Percentiles rank a stretch among this genome's conserved stretches.
Evolutionary conservation across 2,797 vertebrate genomes (phyloP).

Genomic region (Danio albolineatus): DNA sequence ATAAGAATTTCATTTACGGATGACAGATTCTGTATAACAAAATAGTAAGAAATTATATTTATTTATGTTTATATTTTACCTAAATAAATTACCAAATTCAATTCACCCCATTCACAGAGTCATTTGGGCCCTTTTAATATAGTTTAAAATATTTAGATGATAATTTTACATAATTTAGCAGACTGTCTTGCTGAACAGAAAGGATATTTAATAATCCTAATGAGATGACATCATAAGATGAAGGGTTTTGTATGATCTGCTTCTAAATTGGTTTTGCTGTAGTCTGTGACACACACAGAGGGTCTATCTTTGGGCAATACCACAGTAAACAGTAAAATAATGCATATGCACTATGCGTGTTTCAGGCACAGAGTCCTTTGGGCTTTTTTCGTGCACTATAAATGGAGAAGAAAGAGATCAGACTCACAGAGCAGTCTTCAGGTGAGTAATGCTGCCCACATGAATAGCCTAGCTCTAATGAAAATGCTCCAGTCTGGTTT

Average conservation of each 20-base stretch:
- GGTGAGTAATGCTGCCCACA: slow-evolving; percentile 77
- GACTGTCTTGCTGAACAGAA: background rate
- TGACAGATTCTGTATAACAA: background rate
- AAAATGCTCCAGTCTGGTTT: background rate
- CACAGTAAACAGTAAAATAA: slow-evolving; percentile 11
- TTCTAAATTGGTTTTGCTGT: slow-evolving; percentile 16
- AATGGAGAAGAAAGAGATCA: slow-evolving; percentile 95
- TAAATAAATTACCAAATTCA: slow-evolving; percentile 12
- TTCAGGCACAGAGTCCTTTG: slow-evolving; percentile 96
- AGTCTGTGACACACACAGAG: background rate
- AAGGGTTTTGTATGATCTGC: background rate
- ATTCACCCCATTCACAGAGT: background rate
- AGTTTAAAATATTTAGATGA: slow-evolving; percentile 25
- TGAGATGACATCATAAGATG: slow-evolving; percentile 35
- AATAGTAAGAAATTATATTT: background rate
- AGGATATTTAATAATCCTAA: slow-evolving; percentile 46
- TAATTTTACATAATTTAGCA: slow-evolving; percentile 36
- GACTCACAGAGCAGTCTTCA: slow-evolving; percentile 96
- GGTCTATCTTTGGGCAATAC: background rate
- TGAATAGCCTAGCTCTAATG: background rate
- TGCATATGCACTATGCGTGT: slow-evolving; percentile 31
- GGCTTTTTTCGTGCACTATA: slow-evolving; percentile 94
- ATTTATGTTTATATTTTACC: background rate
- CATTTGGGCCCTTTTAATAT: background rate
- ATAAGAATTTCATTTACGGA: background rate